Evolutionary conservation across 1,140 invertebrate genomes (phyloP).

Genomic region (Camponotus pennsylvanicus): DNA sequence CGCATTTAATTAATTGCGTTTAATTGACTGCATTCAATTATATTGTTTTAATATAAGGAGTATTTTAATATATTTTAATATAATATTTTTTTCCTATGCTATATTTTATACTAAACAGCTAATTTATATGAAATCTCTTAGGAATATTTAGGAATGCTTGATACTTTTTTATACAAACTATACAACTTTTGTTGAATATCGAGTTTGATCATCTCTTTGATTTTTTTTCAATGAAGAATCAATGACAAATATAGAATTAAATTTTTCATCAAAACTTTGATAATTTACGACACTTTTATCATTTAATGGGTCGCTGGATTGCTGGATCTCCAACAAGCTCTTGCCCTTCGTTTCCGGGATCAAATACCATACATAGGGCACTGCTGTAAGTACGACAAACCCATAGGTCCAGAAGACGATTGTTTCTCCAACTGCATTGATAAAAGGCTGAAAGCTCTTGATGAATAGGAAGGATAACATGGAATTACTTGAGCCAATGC

Average conservation of each 20-base stretch:
- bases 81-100: no score
- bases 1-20: no score
- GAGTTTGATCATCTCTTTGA: background rate
- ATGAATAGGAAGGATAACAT: constrained; percentile 88
- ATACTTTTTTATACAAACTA: no score
- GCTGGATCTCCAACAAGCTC: constrained; percentile 87
- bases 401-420: constrained; percentile 87
- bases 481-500: constrained; percentile 84
- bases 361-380: constrained; percentile 86
- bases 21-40: no score
- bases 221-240: background rate
- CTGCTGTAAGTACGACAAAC: constrained; percentile 83
- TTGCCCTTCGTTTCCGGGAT: constrained; percentile 88
- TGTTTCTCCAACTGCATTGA: constrained; percentile 81
- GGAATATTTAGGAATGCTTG: no score
- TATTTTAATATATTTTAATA: no score
- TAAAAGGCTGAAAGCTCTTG: constrained; percentile 85
- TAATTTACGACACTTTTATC: constrained; percentile 4
- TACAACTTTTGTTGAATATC: no score
- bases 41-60: no score
- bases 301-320: constrained; percentile 83
- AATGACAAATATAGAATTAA: background rate
- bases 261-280: background rate
- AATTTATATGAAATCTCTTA: no score
- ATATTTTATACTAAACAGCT: no score